Conservation (phyloP, 1,140 invertebrate species). For the Nymphalis io region DNA sequence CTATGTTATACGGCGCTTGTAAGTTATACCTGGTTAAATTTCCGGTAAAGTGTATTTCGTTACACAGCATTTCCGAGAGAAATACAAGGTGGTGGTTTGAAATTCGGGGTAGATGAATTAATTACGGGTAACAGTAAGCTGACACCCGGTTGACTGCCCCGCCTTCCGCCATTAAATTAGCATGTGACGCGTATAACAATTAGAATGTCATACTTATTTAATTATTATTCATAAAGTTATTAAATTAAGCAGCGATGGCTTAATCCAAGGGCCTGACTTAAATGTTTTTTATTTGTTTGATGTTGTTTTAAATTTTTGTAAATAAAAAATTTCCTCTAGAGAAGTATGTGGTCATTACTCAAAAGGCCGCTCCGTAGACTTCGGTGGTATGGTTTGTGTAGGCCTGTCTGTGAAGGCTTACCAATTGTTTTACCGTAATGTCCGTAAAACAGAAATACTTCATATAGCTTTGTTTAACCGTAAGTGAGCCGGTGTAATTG, state of each 20-base stretch:
- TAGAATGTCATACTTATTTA: conserved; percentile 32
- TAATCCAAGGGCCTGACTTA: neutral
- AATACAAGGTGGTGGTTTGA: conserved; percentile 40
- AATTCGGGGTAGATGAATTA: conserved; percentile 65
- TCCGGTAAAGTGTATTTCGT: conserved; percentile 39
- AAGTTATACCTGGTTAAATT: conserved; percentile 23
- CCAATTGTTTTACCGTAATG: too few species aligned
- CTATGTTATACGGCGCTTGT: neutral
- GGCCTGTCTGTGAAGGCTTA: too few species aligned
- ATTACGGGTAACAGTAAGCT: conserved; percentile 54
- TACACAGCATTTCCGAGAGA: conserved; percentile 32
- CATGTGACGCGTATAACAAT: conserved; percentile 32
- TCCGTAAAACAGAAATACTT: too few species aligned
- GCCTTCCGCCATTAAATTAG: conserved; percentile 43
- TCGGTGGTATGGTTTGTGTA: too few species aligned
- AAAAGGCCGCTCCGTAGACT: too few species aligned
- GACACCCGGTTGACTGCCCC: conserved; percentile 50
- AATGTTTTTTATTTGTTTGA: neutral
- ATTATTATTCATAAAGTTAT: conserved; percentile 29
- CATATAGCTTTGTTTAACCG: too few species aligned
- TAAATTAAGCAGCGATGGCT: conserved; percentile 5
- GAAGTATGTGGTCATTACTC: too few species aligned
- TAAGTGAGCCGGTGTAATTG: too few species aligned
- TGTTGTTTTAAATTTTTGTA: neutral
- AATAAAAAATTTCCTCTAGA: neutral